These are phyloP conservation scores for Anneissia japonica DNA, from an alignment of 35 echinoderm and acorn worm species.

Conservation along the genomic window DNA sequence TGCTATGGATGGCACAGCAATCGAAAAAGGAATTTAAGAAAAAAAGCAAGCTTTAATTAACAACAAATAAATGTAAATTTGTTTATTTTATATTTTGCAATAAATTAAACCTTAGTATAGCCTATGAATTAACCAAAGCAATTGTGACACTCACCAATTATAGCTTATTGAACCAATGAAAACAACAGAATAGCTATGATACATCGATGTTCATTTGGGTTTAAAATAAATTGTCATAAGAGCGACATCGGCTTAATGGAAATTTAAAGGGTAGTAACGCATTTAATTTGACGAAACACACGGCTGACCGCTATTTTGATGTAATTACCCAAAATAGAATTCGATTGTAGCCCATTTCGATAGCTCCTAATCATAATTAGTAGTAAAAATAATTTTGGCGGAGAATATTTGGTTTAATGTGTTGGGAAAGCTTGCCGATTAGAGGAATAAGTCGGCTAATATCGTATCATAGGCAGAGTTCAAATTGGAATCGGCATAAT, in stretches of 20 bases:
- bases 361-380: neutral
- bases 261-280: neutral
- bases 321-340: neutral
- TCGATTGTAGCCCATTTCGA: neutral
- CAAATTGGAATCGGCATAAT: too few species aligned
- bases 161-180: neutral
- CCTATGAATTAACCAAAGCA: too few species aligned
- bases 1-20: too few species aligned
- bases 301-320: neutral
- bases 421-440: neutral
- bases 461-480: too few species aligned
- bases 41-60: too few species aligned
- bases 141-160: neutral
- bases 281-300: neutral
- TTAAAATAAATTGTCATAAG: neutral
- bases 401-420: neutral
- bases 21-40: too few species aligned
- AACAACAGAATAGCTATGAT: neutral
- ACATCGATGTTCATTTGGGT: neutral
- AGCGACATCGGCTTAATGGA: neutral
- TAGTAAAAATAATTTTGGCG: neutral
- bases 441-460: neutral
- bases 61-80: too few species aligned
- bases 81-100: too few species aligned
- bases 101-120: too few species aligned